phyloP scores from a whole-genome alignment of 1,140 invertebrate genomes.

The Marisa cornuarietis region DNA sequence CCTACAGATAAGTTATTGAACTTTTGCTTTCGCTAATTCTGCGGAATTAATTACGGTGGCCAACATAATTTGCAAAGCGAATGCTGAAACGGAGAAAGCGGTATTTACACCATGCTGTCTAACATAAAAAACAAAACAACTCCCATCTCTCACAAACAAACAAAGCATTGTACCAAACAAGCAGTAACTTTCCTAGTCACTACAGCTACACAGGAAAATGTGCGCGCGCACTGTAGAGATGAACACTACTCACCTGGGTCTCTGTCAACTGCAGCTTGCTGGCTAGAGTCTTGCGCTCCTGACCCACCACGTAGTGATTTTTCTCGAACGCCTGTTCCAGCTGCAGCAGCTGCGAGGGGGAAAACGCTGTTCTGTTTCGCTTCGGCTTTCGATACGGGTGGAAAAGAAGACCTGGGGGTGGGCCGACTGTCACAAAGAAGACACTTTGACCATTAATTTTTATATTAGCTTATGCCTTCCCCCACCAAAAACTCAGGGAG shows the following conservation, averaged over 20 bases:
- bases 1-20: too few relatives aligned
- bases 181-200: too few relatives aligned
- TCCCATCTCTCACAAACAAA: too few relatives aligned
- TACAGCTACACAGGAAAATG: background rate
- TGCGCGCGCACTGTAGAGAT: background rate
- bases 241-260: conserved; percentile 82
- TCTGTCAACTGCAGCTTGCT: conserved; percentile 92
- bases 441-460: background rate
- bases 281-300: conserved; percentile 97
- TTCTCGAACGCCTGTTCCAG: conserved; percentile 98
- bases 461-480: background rate
- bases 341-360: conserved; percentile 94
- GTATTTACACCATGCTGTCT: too few relatives aligned
- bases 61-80: too few relatives aligned
- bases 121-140: too few relatives aligned
- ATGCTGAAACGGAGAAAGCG: too few relatives aligned
- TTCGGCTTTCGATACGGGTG: conserved; percentile 98
- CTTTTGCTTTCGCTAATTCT: too few relatives aligned
- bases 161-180: too few relatives aligned
- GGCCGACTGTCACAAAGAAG: conserved; percentile 43
- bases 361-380: conserved; percentile 97
- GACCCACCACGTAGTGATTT: conserved; percentile 99
- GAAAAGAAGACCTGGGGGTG: conserved; percentile 76
- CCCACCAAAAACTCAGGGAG: background rate
- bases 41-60: too few relatives aligned